Conservation (phyloP, 2,113 vertebrate species). For the Cyphomyrus plagiostoma region DNA sequence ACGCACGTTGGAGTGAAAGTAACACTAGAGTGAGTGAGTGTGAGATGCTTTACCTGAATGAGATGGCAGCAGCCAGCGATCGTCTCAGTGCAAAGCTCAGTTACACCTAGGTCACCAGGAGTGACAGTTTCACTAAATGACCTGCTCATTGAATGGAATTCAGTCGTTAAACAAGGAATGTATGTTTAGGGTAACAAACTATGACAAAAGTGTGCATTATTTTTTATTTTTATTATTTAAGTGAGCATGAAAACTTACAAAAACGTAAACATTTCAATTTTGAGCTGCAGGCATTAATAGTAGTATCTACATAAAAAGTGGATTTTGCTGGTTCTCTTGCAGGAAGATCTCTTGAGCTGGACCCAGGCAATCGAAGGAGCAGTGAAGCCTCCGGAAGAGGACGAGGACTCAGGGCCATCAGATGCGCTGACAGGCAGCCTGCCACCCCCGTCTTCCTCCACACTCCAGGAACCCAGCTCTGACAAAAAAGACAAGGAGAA, state of each 20-base stretch:
- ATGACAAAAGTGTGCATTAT: background rate
- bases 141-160: background rate
- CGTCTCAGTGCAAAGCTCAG: background rate
- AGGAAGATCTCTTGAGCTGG: conserved; percentile 91
- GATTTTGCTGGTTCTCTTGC: background rate
- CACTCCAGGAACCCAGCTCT: conserved; percentile 52
- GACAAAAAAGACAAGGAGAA: conserved; percentile 78
- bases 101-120: background rate
- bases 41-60: background rate
- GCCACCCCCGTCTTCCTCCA: conserved; percentile 63
- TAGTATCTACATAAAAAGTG: background rate
- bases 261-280: background rate
- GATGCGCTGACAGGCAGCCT: conserved; percentile 70
- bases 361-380: conserved; percentile 72
- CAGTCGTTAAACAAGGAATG: background rate
- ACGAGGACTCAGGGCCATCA: conserved; percentile 47
- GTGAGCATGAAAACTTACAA: background rate
- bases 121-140: background rate
- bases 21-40: background rate
- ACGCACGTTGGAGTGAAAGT: background rate
- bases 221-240: background rate
- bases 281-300: background rate
- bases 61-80: background rate
- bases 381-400: conserved; percentile 47
- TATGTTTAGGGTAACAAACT: background rate